Evolutionary conservation across 92 coral and sea anemone species (phyloP).

Genomic region (Parazoanthus swiftii): DNA sequence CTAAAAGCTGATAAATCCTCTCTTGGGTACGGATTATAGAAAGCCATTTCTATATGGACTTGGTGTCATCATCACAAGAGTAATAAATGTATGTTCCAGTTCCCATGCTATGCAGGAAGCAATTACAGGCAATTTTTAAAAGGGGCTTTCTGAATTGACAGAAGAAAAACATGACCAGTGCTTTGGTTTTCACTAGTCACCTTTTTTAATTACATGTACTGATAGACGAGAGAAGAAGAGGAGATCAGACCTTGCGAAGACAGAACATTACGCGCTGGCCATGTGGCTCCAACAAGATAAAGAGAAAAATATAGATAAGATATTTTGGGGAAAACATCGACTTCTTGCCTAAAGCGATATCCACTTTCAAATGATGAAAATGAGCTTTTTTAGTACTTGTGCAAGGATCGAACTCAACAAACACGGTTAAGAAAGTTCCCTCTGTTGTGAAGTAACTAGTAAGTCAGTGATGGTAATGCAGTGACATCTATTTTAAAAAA

Average conservation of each 20-base stretch:
- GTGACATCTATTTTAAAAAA: background rate
- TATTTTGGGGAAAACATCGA: background rate
- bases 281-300: conserved; percentile 35
- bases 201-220: conserved; percentile 39
- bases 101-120: conserved; percentile 37
- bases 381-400: background rate
- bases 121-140: conserved; percentile 40
- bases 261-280: conserved; percentile 20
- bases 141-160: conserved; percentile 42
- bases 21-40: conserved; percentile 27
- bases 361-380: background rate
- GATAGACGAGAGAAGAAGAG: conserved; percentile 34
- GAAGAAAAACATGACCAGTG: conserved; percentile 36
- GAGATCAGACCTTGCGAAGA: conserved; percentile 35
- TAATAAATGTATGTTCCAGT: conserved; percentile 28
- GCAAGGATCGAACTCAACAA: background rate
- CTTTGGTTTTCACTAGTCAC: conserved; percentile 32
- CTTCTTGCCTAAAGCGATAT: conserved; percentile 10
- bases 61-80: conserved; percentile 33
- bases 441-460: background rate
- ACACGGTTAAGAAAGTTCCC: background rate
- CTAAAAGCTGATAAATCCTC: conserved; percentile 40
- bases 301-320: background rate
- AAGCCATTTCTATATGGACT: conserved; percentile 10
- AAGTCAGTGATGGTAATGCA: background rate